phyloP scores from a whole-genome alignment of 64 coral and sea anemone species.

The Pocillopora verrucosa region DNA sequence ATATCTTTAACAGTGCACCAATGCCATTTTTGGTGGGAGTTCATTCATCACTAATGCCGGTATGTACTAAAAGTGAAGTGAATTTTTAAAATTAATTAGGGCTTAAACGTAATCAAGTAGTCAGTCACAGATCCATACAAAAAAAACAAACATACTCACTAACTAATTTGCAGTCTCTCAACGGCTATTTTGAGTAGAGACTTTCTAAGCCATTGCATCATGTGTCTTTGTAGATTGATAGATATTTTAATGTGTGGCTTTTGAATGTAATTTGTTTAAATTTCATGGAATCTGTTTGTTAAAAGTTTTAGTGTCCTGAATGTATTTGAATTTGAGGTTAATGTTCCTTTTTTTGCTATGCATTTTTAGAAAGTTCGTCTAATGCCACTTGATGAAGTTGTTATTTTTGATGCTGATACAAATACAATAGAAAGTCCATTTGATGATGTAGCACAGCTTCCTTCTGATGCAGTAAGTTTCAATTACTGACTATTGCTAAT shows the following conservation, averaged over 20 bases:
- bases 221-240: too few species aligned
- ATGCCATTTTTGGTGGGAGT: slow-evolving; percentile 96
- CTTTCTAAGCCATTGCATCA: too few species aligned
- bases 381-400: slow-evolving; percentile 97
- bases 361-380: slow-evolving; percentile 71
- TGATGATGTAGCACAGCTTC: slow-evolving; percentile 72
- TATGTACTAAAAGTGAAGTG: slow-evolving; percentile 16
- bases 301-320: too few species aligned
- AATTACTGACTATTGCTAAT: background rate
- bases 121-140: too few species aligned
- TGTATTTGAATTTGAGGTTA: background rate
- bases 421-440: slow-evolving; percentile 75
- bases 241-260: too few species aligned
- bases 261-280: too few species aligned
- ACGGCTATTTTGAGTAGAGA: too few species aligned
- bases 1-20: slow-evolving; percentile 75
- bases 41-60: slow-evolving; percentile 92
- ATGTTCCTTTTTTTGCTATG: background rate
- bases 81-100: background rate
- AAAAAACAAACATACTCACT: too few species aligned
- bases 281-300: too few species aligned
- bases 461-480: slow-evolving; percentile 38
- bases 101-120: background rate
- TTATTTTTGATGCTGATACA: slow-evolving; percentile 89
- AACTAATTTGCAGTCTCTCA: too few species aligned